These are phyloP conservation scores for Phymanthus crucifer DNA, from an alignment of 92 coral and sea anemone species.

Conservation along the genomic window DNA sequence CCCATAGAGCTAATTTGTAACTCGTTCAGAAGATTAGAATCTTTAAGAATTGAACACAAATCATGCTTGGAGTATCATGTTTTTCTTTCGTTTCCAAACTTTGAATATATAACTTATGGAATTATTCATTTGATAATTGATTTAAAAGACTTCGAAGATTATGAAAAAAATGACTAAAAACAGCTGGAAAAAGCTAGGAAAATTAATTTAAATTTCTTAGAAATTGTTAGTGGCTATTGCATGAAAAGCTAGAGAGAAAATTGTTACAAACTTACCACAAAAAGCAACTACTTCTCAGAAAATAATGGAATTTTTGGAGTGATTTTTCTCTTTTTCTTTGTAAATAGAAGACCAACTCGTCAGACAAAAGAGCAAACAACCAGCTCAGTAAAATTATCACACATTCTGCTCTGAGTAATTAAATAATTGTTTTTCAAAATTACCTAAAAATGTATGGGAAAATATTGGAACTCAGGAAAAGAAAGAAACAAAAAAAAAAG, in stretches of 20 bases:
- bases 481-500: background rate
- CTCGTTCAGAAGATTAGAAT: too few species aligned
- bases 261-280: too few species aligned
- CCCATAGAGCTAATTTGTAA: too few species aligned
- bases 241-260: too few species aligned
- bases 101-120: too few species aligned
- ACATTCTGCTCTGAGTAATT: background rate
- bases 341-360: background rate
- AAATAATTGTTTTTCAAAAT: background rate
- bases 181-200: background rate
- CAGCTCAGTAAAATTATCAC: background rate
- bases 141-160: background rate
- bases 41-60: too few species aligned
- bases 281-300: background rate
- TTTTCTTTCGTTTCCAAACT: too few species aligned
- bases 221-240: too few species aligned
- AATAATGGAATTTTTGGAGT: background rate
- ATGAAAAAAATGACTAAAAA: background rate
- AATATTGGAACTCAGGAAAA: background rate
- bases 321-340: background rate
- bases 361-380: background rate
- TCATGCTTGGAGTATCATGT: too few species aligned
- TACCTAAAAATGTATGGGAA: background rate
- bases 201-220: too few species aligned
- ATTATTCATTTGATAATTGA: too few species aligned